A percentile compares a stretch with the other conserved stretches of the same genome.
Evolutionary conservation across 2,888 invertebrate genomes (phyloP).

Genomic region (Ectemnius continuus): DNA sequence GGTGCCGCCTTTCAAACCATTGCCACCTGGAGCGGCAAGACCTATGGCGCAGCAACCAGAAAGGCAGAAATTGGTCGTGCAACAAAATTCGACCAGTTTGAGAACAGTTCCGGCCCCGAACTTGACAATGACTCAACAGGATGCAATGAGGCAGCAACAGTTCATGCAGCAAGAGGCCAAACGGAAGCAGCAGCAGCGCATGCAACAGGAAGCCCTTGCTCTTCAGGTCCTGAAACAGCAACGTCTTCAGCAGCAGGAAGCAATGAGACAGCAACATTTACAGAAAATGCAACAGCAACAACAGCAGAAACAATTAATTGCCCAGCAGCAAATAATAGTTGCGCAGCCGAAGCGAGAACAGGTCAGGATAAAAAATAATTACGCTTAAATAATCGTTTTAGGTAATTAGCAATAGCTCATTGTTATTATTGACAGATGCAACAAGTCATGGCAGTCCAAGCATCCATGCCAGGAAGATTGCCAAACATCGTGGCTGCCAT

Average conservation of each 20-base stretch:
- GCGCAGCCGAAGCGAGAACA: constrained; percentile 64
- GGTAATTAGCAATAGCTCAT: not conserved
- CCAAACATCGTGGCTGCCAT: constrained; percentile 66
- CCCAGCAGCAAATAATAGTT: constrained; percentile 53
- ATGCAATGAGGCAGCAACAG: constrained; percentile 58
- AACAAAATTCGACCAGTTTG: constrained; percentile 70
- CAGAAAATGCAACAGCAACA: constrained; percentile 59
- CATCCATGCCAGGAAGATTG: constrained; percentile 48
- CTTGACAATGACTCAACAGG: constrained; percentile 62
- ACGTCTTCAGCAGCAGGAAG: constrained; percentile 71
- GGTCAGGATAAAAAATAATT: constrained; percentile 4
- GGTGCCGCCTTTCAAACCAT: constrained; percentile 89
- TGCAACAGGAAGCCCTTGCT: constrained; percentile 71
- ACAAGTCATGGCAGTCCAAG: constrained; percentile 47
- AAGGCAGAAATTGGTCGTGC: constrained; percentile 72
- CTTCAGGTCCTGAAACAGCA: constrained; percentile 72
- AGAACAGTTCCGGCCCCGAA: constrained; percentile 61
- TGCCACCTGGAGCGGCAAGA: constrained; percentile 81
- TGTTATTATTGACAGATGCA: constrained; percentile 36
- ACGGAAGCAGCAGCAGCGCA: constrained; percentile 63
- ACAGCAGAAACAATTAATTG: constrained; percentile 42
- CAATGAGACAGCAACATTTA: constrained; percentile 65
- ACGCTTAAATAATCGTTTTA: not conserved
- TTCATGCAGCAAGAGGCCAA: constrained; percentile 65
- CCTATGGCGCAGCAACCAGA: constrained; percentile 85